Conservation (phyloP, 2,797 vertebrate genomes). For the Erethizon dorsatum region DNA sequence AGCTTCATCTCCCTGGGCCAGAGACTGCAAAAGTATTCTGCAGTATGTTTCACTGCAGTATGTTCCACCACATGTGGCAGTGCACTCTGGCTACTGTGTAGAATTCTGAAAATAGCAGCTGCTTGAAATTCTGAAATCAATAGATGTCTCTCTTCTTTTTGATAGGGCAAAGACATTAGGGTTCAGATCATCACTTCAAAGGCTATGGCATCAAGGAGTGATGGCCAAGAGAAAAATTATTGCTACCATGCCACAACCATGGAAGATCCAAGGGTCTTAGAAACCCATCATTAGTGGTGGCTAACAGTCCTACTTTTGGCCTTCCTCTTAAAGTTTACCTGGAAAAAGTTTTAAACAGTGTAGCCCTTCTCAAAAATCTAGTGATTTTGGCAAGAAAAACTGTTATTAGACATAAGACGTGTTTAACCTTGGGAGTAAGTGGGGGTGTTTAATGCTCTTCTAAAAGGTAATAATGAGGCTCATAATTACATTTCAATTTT, state of each 20-base stretch:
- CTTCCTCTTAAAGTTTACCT: not conserved
- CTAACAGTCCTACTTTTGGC: not conserved
- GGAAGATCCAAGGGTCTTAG: not conserved
- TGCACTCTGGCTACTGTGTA: not conserved
- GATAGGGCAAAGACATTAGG: not conserved
- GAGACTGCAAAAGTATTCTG: not conserved
- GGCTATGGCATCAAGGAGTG: not conserved
- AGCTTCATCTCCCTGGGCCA: not conserved
- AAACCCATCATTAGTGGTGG: not conserved
- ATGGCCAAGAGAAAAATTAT: not conserved
- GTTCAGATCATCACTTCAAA: not conserved
- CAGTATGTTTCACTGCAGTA: not conserved
- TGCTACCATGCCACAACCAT: too few species aligned
- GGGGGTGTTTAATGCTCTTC: not conserved
- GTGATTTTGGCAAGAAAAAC: not conserved
- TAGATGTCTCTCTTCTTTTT: not conserved
- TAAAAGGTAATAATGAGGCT: not conserved
- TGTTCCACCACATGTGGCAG: not conserved
- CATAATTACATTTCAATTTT: not conserved
- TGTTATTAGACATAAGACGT: not conserved
- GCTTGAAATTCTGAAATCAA: not conserved
- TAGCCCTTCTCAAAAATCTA: not conserved
- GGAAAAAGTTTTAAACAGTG: not conserved
- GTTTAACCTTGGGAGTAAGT: not conserved
- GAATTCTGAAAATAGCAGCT: not conserved